These are phyloP conservation scores for Notolabrus celidotus DNA, from an alignment of 2,797 vertebrate species.

Conservation along the genomic window DNA sequence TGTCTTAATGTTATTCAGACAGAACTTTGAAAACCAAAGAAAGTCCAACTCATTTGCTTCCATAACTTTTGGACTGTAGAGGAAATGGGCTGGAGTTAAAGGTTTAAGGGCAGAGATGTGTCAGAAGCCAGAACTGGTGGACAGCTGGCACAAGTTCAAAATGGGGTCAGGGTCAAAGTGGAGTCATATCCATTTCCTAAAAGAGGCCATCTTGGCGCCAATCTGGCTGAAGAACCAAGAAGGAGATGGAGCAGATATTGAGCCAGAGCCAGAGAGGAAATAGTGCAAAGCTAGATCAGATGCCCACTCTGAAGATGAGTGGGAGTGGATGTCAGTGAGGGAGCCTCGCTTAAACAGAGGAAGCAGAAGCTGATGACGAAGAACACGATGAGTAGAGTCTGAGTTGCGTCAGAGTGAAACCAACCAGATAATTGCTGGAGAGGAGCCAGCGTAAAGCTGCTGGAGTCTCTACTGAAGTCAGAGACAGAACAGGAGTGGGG, in stretches of 20 bases:
- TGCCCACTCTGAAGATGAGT: slow-evolving; percentile 69
- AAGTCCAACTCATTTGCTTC: slow-evolving; percentile 11
- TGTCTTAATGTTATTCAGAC: slow-evolving; percentile 8
- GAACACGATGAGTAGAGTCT: slow-evolving; percentile 70
- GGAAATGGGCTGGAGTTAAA: slow-evolving; percentile 22
- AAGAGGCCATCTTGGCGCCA: slow-evolving; percentile 40
- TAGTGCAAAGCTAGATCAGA: slow-evolving; percentile 54
- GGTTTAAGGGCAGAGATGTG: slow-evolving; percentile 56
- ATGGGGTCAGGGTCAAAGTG: slow-evolving; percentile 43
- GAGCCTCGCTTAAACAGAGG: slow-evolving; percentile 65
- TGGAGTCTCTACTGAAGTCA: slow-evolving; percentile 68
- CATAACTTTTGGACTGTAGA: slow-evolving; percentile 25
- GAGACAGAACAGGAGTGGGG: slow-evolving; percentile 54
- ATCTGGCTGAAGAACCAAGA: slow-evolving; percentile 46
- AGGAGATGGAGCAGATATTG: slow-evolving; percentile 58
- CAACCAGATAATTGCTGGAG: slow-evolving; percentile 80
- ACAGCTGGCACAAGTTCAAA: slow-evolving; percentile 46
- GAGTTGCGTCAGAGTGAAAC: slow-evolving; percentile 81
- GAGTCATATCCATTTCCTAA: slow-evolving; percentile 57
- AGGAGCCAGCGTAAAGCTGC: slow-evolving; percentile 66
- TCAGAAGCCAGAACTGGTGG: slow-evolving; percentile 45
- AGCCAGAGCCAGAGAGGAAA: slow-evolving; percentile 48
- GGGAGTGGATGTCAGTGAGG: slow-evolving; percentile 71
- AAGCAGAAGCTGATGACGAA: slow-evolving; percentile 75
- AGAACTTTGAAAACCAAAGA: slow-evolving; percentile 23